Conservation (phyloP, 2,113 vertebrate species). For the Acrocephalus kingi region DNA sequence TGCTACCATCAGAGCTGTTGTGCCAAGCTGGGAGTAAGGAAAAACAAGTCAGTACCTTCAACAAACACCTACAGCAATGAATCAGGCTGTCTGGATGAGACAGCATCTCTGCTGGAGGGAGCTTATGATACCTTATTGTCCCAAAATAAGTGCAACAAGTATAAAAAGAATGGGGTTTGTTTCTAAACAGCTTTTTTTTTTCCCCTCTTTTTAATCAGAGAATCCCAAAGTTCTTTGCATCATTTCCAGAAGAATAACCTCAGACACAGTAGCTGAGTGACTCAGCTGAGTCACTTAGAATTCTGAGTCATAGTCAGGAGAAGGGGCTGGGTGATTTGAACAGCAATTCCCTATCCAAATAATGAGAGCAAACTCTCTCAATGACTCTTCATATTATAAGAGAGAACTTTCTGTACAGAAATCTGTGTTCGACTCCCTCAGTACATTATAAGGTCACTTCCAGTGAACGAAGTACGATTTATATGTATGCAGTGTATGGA, state of each 20-base stretch:
- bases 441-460: not conserved
- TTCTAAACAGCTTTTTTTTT: not conserved
- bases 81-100: not conserved
- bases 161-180: not conserved
- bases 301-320: constrained; percentile 17
- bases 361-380: not conserved
- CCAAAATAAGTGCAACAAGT: not conserved
- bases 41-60: constrained; percentile 53
- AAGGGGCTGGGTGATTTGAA: not conserved
- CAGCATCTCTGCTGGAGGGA: not conserved
- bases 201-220: not conserved
- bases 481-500: not conserved
- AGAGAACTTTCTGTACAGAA: not conserved
- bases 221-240: not conserved
- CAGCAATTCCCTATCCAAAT: not conserved
- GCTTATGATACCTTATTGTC: not conserved
- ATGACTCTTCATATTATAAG: not conserved
- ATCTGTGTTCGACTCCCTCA: not conserved
- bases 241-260: constrained; percentile 3
- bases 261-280: not conserved
- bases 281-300: constrained; percentile 6
- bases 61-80: not conserved
- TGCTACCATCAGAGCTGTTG: constrained; percentile 94
- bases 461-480: not conserved
- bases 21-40: constrained; percentile 82